phyloP scores from a whole-genome alignment of 2,797 vertebrate genomes.

The Coregonus ussuriensis region DNA sequence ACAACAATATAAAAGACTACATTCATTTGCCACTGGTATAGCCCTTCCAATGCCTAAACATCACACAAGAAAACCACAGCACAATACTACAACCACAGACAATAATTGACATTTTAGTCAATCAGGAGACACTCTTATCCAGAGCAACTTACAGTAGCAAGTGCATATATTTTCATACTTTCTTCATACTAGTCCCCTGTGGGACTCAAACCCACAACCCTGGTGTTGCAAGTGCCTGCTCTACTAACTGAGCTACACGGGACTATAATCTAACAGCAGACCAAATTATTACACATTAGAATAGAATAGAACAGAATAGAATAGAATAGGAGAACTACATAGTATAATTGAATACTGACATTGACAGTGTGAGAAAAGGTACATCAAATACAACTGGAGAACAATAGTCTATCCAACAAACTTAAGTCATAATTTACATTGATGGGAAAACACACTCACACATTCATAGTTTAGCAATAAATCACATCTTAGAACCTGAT shows the following conservation, averaged over 20 bases:
- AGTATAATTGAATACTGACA: no score
- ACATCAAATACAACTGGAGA: conserved; percentile 25
- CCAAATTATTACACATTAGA: no score
- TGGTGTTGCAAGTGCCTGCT: no score
- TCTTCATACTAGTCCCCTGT: no score
- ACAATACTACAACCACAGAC: background rate
- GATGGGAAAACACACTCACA: conserved; percentile 49
- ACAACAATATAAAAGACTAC: background rate
- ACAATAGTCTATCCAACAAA: conserved; percentile 17
- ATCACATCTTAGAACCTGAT: conserved; percentile 43
- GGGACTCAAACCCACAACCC: no score
- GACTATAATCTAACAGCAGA: no score
- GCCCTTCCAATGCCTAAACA: background rate
- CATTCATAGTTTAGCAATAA: conserved; percentile 43
- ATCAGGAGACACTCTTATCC: no score
- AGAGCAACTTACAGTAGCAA: no score
- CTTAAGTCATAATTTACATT: conserved; percentile 42
- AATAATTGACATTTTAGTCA: no score
- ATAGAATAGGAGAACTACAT: background rate
- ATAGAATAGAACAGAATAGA: background rate
- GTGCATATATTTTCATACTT: no score
- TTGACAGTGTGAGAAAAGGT: background rate
- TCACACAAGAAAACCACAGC: background rate
- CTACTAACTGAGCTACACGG: no score
- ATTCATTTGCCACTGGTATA: background rate